phyloP scores from a whole-genome alignment of 2,888 invertebrate genomes.

The Tiliacea aurago region DNA sequence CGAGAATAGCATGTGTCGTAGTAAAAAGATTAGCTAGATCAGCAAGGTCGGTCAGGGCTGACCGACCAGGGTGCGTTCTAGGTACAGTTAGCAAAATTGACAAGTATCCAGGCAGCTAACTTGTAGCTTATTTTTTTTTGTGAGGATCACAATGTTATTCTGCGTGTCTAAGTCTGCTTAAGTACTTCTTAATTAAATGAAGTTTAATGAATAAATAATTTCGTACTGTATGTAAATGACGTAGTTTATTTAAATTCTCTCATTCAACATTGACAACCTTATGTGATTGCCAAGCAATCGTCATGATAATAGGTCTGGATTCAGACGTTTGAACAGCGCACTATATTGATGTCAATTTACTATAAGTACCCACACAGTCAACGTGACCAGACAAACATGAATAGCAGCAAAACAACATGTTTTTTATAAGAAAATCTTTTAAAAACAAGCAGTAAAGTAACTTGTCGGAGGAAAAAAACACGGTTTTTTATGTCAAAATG shows the following conservation, averaged over 20 bases:
- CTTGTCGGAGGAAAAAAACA: neutral
- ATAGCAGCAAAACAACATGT: neutral
- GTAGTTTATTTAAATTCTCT: neutral
- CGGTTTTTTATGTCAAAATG: neutral
- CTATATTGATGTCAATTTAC: slow-evolving; percentile 59
- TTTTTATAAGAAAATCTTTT: neutral
- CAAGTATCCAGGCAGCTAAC: neutral
- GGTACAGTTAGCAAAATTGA: neutral
- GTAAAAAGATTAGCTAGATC: slow-evolving; percentile 9
- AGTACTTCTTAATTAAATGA: neutral
- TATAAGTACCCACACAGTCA: slow-evolving; percentile 29
- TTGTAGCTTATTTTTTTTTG: neutral
- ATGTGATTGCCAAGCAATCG: slow-evolving; percentile 15
- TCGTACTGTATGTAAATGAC: neutral
- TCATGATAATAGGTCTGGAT: slow-evolving; percentile 21
- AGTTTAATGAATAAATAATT: neutral
- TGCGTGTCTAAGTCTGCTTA: neutral
- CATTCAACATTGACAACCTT: slow-evolving; percentile 20
- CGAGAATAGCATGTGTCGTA: neutral
- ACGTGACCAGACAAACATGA: slow-evolving; percentile 22
- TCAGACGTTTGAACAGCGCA: slow-evolving; percentile 55
- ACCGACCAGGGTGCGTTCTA: neutral
- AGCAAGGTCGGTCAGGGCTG: slow-evolving; percentile 5
- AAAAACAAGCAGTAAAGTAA: neutral
- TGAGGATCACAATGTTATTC: neutral